Base-by-base conservation (phyloP, 2,888 invertebrate genomes). In the Neuroscelio doddi region DNA sequence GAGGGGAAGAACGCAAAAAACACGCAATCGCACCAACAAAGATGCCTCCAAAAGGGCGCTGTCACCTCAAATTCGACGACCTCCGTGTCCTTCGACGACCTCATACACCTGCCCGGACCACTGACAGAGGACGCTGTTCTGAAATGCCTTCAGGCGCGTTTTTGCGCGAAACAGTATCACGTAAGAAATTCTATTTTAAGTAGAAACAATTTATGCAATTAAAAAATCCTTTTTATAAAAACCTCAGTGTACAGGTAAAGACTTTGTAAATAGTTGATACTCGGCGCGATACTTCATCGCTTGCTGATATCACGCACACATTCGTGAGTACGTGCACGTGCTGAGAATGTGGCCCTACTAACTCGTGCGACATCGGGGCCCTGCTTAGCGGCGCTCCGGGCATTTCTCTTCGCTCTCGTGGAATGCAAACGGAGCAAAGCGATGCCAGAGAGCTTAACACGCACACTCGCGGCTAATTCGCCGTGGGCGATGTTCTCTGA, bases 91-190 rank as follows among this genome's bases (percentile, higher is more conserved):
- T 89, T 94, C 81, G 93, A 95, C 79, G 96, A 97, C 87, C 90
- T 97, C 77, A 96, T 96, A 83, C 96, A 96, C 86, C 87, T 97
- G 78, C 91, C 93, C 41, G 96, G 95, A 27, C 96, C 96, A 49
- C 90, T 97, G 77, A 97, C 96, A 27, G 97, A 97, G 86, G 96
- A 97, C 85, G 95, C 96, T 58, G 93, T 97, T 44, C 92, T 96
- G 86, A 91, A 94, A 83, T 94, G 95, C 78, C 89, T 97, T 70
- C 95, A 97, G 82, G 92, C 95, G 7, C 89, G 96, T 79, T 97
- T 96, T 87, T 91, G 91, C 80, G 91, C 92, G 71, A 90, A 92
- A 75, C 92, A 93, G 79, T 94, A 93, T 82, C 95, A 94, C 85
- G 97, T 97, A 85, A 92, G 95, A 71, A n/a, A n/a, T n/a, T n/a